phyloP scores from a whole-genome alignment of 2,888 invertebrate species.

The Tetramorium bicarinatum region DNA sequence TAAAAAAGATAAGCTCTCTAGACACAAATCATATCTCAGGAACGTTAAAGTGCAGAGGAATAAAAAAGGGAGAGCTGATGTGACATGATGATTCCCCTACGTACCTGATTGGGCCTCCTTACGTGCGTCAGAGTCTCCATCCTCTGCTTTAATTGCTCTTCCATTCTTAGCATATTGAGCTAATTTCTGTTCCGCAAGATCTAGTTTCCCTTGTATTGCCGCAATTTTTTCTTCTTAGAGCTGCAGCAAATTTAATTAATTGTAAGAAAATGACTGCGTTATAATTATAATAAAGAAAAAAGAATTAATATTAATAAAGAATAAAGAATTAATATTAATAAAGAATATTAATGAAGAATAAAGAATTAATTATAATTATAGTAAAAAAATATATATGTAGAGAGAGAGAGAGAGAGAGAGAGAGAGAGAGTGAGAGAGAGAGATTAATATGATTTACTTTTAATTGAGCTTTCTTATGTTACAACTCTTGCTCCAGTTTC shows the following conservation, averaged over 20 bases:
- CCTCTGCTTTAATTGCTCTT: constrained; percentile 98
- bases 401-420: too few relatives aligned
- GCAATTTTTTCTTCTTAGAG: constrained; percentile 98
- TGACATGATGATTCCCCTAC: constrained; percentile 87
- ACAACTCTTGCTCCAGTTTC: constrained; percentile 98
- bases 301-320: too few relatives aligned
- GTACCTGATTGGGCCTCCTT: constrained; percentile 91
- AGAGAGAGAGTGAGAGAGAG: too few relatives aligned
- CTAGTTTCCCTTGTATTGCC: constrained; percentile 97
- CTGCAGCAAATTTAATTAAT: constrained; percentile 85
- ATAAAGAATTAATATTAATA: too few relatives aligned
- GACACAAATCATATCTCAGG: constrained; percentile 61
- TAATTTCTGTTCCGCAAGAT: constrained; percentile 98
- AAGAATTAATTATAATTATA: too few relatives aligned
- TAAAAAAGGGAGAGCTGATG: constrained; percentile 79
- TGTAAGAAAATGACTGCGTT: background rate
- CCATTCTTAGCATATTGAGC: constrained; percentile 98
- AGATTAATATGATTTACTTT: constrained; percentile 89
- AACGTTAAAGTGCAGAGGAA: constrained; percentile 80
- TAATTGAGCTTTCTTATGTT: constrained; percentile 98
- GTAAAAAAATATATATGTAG: background rate
- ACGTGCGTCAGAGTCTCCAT: constrained; percentile 99
- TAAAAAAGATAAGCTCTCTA: constrained; percentile 69
- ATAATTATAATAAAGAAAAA: constrained; percentile 37
- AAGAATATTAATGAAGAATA: too few relatives aligned